phyloP scores from a whole-genome alignment of 92 coral and sea anemone genomes.

The Parazoanthus atlanticus region DNA sequence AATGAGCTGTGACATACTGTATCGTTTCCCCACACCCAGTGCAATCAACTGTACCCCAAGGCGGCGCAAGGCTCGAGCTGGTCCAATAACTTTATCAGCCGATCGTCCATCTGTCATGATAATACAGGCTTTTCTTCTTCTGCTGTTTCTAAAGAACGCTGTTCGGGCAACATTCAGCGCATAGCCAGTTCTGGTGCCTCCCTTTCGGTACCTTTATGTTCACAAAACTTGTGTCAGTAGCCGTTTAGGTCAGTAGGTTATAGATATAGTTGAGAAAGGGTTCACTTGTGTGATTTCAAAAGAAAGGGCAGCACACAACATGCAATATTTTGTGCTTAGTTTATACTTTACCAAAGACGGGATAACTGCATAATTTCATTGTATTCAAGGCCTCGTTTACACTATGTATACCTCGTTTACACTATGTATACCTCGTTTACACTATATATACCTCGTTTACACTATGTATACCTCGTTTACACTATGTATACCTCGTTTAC shows the following conservation, averaged over 20 bases:
- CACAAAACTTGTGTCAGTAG: not conserved
- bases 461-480: too few relatives aligned
- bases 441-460: too few relatives aligned
- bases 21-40: slow-evolving; percentile 46
- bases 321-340: too few relatives aligned
- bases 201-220: not conserved
- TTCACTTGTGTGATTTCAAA: too few relatives aligned
- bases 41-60: slow-evolving; percentile 40
- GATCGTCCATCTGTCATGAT: slow-evolving; percentile 59
- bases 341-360: too few relatives aligned
- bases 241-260: not conserved
- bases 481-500: too few relatives aligned
- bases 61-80: slow-evolving; percentile 41
- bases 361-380: too few relatives aligned
- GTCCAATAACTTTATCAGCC: slow-evolving; percentile 28
- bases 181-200: slow-evolving; percentile 31
- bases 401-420: too few relatives aligned
- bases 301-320: too few relatives aligned
- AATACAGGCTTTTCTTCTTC: slow-evolving; percentile 14
- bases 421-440: too few relatives aligned
- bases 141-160: not conserved
- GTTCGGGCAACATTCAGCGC: not conserved
- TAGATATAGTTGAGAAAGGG: too few relatives aligned
- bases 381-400: too few relatives aligned
- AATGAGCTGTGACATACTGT: slow-evolving; percentile 33